Base-by-base conservation (phyloP, 2,888 invertebrate species). In the Andrena praecox region DNA sequence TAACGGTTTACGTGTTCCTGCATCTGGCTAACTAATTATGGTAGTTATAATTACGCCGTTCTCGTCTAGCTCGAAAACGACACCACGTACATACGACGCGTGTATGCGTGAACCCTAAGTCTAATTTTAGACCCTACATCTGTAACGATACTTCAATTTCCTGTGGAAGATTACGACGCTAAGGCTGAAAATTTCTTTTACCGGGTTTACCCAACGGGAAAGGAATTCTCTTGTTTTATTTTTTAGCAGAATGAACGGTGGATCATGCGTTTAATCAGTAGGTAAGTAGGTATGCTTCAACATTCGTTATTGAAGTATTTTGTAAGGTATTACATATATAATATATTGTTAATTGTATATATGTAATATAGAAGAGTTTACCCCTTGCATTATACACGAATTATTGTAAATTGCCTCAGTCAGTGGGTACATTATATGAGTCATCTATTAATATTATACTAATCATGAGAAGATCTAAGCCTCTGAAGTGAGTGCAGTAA, bases 111-210 rank as follows among this genome's bases (percentile, higher is more conserved):
- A 42, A 72, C 12, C 42, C 10, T 33, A 54, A 6, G n/a, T 73
- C 78, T 78, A 81, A 78, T 64, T 81, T 78, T 81, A 81, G 73
- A 81, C 24, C n/a, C 12, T 27, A 80, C 35, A 42, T 79, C 64
- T 64, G 56, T 59, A 66, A 62, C 35, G 54, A 67, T 71, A 77
- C 12, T 60, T 33, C 50, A 52, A 60, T 76, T 80, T 66, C 56
- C 66, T 52, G 54, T 62, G 24, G 42, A n/a, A 20, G 67, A 64
- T 20, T 63, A 35, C 16, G n/a, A 27, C 20, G 33, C 24, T 31
- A 12, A 59, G 31, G 35, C 31, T n/a, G 35, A 10, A 64, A 42
- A 56, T 24, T 76, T 76, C 16, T 2, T 48, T 63, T 24, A 24
- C 6, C 4, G 16, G 16, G 42, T 42, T 42, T 42, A n/a, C 5